phyloP scores from a whole-genome alignment of 2,888 invertebrate genomes.

The Eupithecia centaureata region DNA sequence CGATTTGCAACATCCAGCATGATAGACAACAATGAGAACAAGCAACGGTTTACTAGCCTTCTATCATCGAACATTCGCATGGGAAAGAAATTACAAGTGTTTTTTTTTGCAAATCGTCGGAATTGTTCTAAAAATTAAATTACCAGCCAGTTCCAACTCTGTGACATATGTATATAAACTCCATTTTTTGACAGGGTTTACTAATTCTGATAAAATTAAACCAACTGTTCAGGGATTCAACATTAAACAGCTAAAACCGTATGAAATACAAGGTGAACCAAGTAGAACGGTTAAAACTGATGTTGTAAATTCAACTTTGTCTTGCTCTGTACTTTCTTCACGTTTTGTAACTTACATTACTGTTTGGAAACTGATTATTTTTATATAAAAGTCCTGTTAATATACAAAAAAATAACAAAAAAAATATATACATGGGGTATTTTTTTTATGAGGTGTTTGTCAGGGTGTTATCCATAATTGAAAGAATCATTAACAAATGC shows the following conservation, averaged over 20 bases:
- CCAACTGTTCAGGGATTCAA: neutral
- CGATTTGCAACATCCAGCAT: constrained; percentile 31
- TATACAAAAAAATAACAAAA: too few relatives aligned
- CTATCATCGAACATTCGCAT: neutral
- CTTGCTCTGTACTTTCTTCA: too few relatives aligned
- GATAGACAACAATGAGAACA: constrained; percentile 30
- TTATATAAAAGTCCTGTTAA: too few relatives aligned
- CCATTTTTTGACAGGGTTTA: neutral
- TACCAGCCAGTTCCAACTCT: neutral
- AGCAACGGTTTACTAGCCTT: constrained; percentile 17
- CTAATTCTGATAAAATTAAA: too few relatives aligned
- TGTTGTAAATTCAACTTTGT: too few relatives aligned
- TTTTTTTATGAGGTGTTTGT: too few relatives aligned
- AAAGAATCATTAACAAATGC: neutral
- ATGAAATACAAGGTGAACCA: too few relatives aligned
- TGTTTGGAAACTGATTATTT: too few relatives aligned
- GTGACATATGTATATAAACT: too few relatives aligned
- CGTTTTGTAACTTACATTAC: too few relatives aligned
- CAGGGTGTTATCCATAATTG: neutral
- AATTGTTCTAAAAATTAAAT: neutral
- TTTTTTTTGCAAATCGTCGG: neutral
- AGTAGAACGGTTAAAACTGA: too few relatives aligned
- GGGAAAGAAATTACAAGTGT: constrained; percentile 4
- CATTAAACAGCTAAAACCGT: neutral
- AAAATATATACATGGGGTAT: too few relatives aligned